Base-by-base conservation (phyloP, 2,888 invertebrate genomes). In the Sarcophaga variegata region DNA sequence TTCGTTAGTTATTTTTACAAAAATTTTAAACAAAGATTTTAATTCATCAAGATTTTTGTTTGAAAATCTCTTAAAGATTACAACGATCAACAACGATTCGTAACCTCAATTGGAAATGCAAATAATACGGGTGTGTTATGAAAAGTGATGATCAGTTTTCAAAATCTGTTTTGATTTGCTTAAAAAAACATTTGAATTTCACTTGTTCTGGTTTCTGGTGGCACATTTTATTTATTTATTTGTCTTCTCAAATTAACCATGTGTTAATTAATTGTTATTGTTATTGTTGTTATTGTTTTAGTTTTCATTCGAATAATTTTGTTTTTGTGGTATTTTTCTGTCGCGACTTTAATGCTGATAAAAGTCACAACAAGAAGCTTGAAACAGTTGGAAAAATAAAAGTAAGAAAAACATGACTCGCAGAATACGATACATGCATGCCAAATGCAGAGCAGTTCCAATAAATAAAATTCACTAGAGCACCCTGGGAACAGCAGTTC, bases 261-360 rank as follows among this genome's bases (percentile, higher is more conserved):
- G 66, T 79, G 75, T 83, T 79, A 78, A 79, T 83, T 74, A 70
- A 83, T 72, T 83, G 17, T 47, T 62, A n/a, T 10, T 69, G 69
- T 62, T 71, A 14, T 49, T 70, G 4, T 49, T 49, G 12, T 12
- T 4, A 54, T 54, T 14, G 4, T 17, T 14, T 54, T 54, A 54
- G 37, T 37, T 37, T 37, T 37, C 37, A 37, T 10, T 8, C 37
- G 37, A 37, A 37, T 37, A 37, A 37, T 37, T 2, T 78, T 78
- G 27, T 49, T 75, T 49, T 22, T 37, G 37, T 59, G 12, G 14
- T 49, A 49, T 45, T 81, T 27, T 54, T n/a, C 49, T 22, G n/a
- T 12, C 14, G 22, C 5, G 22, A 47, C 54, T 54, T 54, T 54
- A 59, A 27, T 14, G 77, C 49, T 64, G 59, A 37, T 14, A 12